Evolutionary conservation across 2,797 vertebrate genomes (phyloP).

Genomic region (Microctenopoma steveboyesi): DNA sequence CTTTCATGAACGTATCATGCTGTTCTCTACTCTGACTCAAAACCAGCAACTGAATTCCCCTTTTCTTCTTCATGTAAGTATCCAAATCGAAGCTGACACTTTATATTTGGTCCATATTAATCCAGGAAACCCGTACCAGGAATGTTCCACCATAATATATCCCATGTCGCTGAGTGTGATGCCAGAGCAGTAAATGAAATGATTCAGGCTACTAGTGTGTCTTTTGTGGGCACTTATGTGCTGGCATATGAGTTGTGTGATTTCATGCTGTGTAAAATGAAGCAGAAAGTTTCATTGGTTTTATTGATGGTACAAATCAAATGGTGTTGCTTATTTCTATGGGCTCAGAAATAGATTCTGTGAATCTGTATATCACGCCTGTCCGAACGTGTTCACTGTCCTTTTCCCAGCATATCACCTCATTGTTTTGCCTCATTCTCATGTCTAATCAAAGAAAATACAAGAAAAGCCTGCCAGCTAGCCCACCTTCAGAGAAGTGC

Average conservation of each 20-base stretch:
- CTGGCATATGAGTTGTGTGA: conserved; percentile 41
- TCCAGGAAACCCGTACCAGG: conserved; percentile 65
- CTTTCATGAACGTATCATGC: conserved; percentile 48
- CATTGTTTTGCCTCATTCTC: conserved; percentile 17
- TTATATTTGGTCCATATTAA: conserved; percentile 64
- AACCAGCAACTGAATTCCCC: conserved; percentile 32
- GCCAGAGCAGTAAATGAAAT: conserved; percentile 65
- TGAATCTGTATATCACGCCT: not conserved
- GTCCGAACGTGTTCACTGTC: conserved; percentile 1
- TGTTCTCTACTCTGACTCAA: conserved; percentile 43
- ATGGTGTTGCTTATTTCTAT: not conserved
- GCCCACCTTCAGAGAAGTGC: conserved; percentile 35
- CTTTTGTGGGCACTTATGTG: conserved; percentile 46
- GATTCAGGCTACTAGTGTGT: conserved; percentile 24
- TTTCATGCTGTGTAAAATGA: conserved; percentile 58
- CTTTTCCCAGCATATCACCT: not conserved
- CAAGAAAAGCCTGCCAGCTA: conserved; percentile 33
- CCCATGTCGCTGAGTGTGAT: conserved; percentile 42
- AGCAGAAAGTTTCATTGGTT: conserved; percentile 20
- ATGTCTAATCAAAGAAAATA: conserved; percentile 34
- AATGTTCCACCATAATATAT: conserved; percentile 63
- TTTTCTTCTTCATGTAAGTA: conserved; percentile 45
- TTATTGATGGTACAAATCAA: not conserved
- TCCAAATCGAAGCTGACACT: conserved; percentile 67
- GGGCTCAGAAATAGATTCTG: not conserved